Evolutionary conservation across 2,888 invertebrate species (phyloP).

Genomic region (Athetis lepigone): DNA sequence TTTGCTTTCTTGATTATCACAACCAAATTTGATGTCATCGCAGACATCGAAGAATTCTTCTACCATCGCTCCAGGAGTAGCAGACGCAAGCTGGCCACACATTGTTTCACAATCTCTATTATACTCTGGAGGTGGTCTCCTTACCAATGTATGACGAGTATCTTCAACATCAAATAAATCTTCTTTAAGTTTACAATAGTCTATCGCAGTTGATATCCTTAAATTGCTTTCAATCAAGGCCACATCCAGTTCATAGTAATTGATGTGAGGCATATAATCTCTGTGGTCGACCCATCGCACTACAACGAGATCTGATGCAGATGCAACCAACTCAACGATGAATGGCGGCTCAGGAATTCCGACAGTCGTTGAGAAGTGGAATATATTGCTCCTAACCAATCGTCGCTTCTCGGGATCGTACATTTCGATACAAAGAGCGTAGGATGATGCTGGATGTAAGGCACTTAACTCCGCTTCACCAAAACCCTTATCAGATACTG

Average conservation of each 20-base stretch:
- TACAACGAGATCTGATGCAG: conserved; percentile 71
- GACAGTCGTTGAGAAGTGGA: conserved; percentile 79
- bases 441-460: conserved; percentile 81
- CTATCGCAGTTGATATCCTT: conserved; percentile 67
- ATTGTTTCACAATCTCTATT: conserved; percentile 80
- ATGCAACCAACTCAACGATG: conserved; percentile 79
- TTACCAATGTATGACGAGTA: conserved; percentile 78
- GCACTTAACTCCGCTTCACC: conserved; percentile 69
- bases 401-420: conserved; percentile 70
- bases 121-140: conserved; percentile 80
- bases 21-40: conserved; percentile 66
- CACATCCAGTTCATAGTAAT: conserved; percentile 81
- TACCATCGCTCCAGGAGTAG: conserved; percentile 75
- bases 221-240: conserved; percentile 75
- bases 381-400: conserved; percentile 77
- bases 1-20: conserved; percentile 70
- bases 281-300: conserved; percentile 83
- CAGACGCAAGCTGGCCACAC: conserved; percentile 79
- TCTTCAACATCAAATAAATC: conserved; percentile 72
- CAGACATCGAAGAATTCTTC: conserved; percentile 83
- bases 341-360: conserved; percentile 85
- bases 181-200: conserved; percentile 75
- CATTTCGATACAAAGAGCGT: conserved; percentile 83
- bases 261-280: conserved; percentile 76
- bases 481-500: conserved; percentile 58